Conservation (phyloP, 2,797 vertebrate species). For the Leucoraja ocellata region DNA sequence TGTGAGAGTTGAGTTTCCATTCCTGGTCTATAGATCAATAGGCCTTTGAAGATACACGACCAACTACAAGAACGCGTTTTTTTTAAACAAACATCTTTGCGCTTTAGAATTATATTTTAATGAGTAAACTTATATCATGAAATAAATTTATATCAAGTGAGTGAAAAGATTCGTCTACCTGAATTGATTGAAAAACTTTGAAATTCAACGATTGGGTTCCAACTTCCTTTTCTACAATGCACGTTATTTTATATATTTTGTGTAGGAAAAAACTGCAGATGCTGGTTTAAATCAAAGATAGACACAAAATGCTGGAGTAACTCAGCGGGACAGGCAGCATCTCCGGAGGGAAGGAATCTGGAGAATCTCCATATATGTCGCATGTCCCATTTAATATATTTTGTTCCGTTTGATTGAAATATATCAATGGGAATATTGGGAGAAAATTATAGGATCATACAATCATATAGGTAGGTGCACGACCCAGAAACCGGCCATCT, state of each 20-base stretch:
- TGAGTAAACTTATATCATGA: too few species aligned
- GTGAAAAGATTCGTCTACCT: not conserved
- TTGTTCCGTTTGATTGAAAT: not conserved
- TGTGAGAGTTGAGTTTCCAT: not conserved
- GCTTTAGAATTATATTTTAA: not conserved
- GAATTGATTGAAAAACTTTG: not conserved
- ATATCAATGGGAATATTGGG: not conserved
- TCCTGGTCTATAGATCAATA: not conserved
- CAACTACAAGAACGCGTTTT: not conserved
- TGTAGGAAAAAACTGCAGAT: too few species aligned
- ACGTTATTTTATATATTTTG: too few species aligned
- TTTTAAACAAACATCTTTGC: not conserved
- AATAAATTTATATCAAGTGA: too few species aligned
- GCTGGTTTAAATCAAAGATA: too few species aligned
- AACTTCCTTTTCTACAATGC: too few species aligned
- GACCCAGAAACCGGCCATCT: not conserved
- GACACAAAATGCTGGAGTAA: too few species aligned
- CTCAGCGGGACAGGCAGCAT: too few species aligned
- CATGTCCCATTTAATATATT: too few species aligned
- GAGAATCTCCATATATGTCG: too few species aligned
- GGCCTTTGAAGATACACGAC: too few species aligned
- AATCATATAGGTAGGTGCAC: not conserved
- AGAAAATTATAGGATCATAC: not conserved
- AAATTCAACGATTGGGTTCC: not conserved
- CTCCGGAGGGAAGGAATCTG: too few species aligned